Evolutionary conservation across 1,140 invertebrate species (phyloP), one percentile per base, ranked within the genome.

Genomic region (Lepidurus apus): DNA sequence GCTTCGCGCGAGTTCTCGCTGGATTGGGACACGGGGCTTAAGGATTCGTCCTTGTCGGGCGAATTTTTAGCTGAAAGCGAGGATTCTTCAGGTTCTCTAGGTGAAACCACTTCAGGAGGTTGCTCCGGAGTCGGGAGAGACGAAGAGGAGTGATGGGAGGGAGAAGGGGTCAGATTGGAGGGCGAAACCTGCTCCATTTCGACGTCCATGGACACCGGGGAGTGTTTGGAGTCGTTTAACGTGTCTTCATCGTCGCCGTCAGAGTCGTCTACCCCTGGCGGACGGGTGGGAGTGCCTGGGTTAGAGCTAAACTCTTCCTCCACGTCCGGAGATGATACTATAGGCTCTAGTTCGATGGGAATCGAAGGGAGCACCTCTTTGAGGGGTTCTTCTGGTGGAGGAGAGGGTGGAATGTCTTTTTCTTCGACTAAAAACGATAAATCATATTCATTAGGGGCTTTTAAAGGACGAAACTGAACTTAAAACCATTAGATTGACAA

Each of bases 11-110:
- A 78, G 73, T 85, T 82, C 73, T 65, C 53, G 13, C 53, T 65
- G 13, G 53, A 65, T 17, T 65, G 53, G 13, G 53, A 65, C 44
- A 81, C 79, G 79, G 86, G 84, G 79, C 87, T 78, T 78, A 82
- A 83, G 82, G 83, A 76, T 82, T 83, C 83, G 78, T 85, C 79
- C 85, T 88, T 84, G 84, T 88, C 83, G 83, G 85, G 82, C 81
- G 86, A 80, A 43, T 81, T 82, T 77, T 45, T 79, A 45, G 80
- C 73, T 80, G 53, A 65, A 65, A 34, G 34, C 53, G 53, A 65
- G 17, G 53, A 65, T 65, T 17, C 6, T 65, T 65, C 53, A 65
- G 6, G 53, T 17, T 17, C 21, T 9, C 17, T n/a, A 0, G 53
- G 53, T 17, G 53, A 21, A 21, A 21, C 17, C 5, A 65, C 53